A percentile compares a stretch with the other conserved stretches of the same genome.
Conservation (phyloP, 2,113 vertebrate species). For the Planiliza haematocheilus region DNA sequence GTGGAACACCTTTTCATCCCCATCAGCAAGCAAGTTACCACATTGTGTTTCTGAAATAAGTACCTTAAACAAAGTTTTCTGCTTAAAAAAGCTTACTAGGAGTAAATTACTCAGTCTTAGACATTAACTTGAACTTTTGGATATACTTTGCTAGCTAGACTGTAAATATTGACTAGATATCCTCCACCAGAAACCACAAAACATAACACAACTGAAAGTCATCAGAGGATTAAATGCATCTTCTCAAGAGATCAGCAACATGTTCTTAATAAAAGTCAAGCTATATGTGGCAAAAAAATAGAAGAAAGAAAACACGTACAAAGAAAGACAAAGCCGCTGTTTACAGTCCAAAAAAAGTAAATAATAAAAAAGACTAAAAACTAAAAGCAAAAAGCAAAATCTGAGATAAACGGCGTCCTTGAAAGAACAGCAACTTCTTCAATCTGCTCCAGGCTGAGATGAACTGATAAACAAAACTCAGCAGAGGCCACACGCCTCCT, state of each 20-base stretch:
- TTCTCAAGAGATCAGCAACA: background rate
- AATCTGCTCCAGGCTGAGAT: background rate
- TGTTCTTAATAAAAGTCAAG: constrained; percentile 12
- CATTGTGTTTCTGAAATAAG: too few relatives aligned
- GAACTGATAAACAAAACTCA: background rate
- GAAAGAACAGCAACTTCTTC: background rate
- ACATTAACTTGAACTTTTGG: too few relatives aligned
- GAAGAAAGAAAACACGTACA: constrained; percentile 11
- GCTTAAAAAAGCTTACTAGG: too few relatives aligned
- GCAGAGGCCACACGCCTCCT: background rate
- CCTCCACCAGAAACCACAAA: background rate
- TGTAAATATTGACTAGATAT: too few relatives aligned
- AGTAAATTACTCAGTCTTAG: too few relatives aligned
- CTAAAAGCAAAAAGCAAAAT: background rate
- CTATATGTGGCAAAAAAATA: background rate
- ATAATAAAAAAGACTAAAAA: background rate
- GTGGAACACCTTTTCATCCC: too few relatives aligned
- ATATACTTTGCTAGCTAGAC: too few relatives aligned
- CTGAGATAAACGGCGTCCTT: background rate
- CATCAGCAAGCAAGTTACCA: too few relatives aligned
- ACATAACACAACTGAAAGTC: background rate
- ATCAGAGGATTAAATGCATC: too few relatives aligned
- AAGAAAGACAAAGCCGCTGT: background rate
- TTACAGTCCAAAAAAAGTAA: background rate
- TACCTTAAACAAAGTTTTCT: too few relatives aligned